phyloP scores from a whole-genome alignment of 2,888 invertebrate genomes.

The Maniola hyperantus region DNA sequence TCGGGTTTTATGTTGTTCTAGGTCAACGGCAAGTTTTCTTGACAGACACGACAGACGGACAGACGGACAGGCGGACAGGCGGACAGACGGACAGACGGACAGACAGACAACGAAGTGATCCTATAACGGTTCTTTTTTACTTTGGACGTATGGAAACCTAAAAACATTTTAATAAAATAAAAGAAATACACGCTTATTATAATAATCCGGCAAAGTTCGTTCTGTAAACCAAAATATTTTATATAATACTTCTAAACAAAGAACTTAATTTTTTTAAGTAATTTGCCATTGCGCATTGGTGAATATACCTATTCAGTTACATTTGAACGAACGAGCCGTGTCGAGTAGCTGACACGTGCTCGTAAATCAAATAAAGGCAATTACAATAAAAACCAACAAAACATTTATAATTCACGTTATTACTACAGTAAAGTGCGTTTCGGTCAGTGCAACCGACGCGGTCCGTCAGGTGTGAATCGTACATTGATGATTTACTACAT shows the following conservation, averaged over 20 bases:
- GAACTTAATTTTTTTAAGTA: not conserved
- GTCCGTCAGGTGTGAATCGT: not conserved
- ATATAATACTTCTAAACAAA: too few species aligned
- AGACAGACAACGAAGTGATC: too few species aligned
- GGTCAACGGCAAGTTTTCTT: too few species aligned
- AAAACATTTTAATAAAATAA: too few species aligned
- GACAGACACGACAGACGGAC: too few species aligned
- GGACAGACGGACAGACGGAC: too few species aligned
- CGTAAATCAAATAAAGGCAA: constrained; percentile 8
- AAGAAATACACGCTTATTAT: too few species aligned
- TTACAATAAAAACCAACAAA: not conserved
- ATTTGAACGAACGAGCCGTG: not conserved
- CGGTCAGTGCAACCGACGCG: constrained; percentile 1
- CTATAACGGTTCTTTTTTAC: too few species aligned
- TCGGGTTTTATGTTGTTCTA: not conserved
- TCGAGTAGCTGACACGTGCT: not conserved
- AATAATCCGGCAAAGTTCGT: too few species aligned
- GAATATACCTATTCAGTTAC: not conserved
- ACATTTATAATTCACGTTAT: constrained; percentile 2
- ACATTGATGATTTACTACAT: constrained; percentile 9
- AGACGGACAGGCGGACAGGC: too few species aligned
- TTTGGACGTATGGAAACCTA: too few species aligned
- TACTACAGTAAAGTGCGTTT: not conserved
- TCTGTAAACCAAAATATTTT: too few species aligned
- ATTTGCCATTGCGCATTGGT: not conserved